phyloP scores from a whole-genome alignment of 2,888 invertebrate species.

The Tachina fera region DNA sequence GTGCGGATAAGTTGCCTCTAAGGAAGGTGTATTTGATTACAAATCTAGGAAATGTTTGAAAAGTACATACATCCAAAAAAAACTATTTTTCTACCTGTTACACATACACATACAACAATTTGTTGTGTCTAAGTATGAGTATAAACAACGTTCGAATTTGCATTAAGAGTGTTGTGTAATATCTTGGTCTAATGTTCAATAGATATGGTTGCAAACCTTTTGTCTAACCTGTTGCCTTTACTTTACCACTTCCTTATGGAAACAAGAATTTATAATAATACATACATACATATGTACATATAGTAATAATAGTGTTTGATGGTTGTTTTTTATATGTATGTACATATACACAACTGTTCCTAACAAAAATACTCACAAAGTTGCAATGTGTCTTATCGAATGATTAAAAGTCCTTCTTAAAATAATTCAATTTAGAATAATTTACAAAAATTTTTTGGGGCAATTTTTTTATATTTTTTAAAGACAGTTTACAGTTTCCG shows the following conservation, averaged over 20 bases:
- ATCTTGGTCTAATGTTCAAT: constrained; percentile 53
- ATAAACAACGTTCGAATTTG: constrained; percentile 46
- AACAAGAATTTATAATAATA: constrained; percentile 48
- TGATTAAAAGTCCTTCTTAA: no score
- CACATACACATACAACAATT: constrained; percentile 12
- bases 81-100: constrained; percentile 48
- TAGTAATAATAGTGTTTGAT: neutral
- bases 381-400: no score
- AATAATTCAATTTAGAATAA: no score
- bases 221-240: constrained; percentile 57
- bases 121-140: constrained; percentile 16
- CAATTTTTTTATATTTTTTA: no score
- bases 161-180: constrained; percentile 65
- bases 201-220: constrained; percentile 44
- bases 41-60: constrained; percentile 67
- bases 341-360: neutral
- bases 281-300: no score
- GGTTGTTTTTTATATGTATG: neutral
- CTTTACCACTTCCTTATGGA: constrained; percentile 66
- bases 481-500: no score
- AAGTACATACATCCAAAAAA: constrained; percentile 24
- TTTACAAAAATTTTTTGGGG: no score
- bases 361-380: no score
- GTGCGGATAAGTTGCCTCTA: constrained; percentile 58
- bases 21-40: constrained; percentile 71